These are phyloP conservation scores for Hemibagrus wyckioides DNA, from an alignment of 2,113 vertebrate species.

Conservation along the genomic window DNA sequence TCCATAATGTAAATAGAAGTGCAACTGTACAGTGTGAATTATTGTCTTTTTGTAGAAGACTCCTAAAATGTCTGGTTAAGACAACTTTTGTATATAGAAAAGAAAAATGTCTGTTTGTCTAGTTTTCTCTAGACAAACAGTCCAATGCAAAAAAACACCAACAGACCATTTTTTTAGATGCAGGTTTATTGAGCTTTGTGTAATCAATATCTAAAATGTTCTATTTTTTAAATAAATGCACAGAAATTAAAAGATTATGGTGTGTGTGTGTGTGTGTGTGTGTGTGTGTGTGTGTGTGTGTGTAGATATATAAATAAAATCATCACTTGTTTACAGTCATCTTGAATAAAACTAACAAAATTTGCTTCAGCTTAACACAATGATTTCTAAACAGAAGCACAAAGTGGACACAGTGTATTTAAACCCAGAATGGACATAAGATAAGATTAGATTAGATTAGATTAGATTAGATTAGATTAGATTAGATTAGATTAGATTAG, in stretches of 20 bases:
- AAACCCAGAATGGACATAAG: not conserved
- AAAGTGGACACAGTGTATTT: not conserved
- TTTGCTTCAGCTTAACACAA: conserved; percentile 6
- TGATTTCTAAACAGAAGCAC: not conserved
- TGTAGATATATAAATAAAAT: conserved; percentile 25
- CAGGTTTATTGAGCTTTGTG: conserved; percentile 46
- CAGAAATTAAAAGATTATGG: not conserved
- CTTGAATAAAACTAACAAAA: conserved; percentile 27
- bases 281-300: not conserved
- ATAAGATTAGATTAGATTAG: too few species aligned
- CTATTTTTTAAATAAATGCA: conserved; percentile 16
- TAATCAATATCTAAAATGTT: conserved; percentile 26
- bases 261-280: not conserved
- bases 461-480: not conserved
- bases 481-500: not conserved
- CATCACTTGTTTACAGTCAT: conserved; percentile 12
- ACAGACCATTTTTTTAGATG: conserved; percentile 23
- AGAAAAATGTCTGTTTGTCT: not conserved
- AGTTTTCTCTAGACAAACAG: not conserved
- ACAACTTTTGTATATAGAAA: conserved; percentile 17
- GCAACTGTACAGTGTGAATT: conserved; percentile 34
- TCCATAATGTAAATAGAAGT: conserved; percentile 46
- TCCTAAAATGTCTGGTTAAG: conserved; percentile 19
- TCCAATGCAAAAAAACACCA: conserved; percentile 20
- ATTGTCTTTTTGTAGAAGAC: conserved; percentile 34